Conservation (phyloP, 2,113 vertebrate species). For the Phyllostomus discolor region DNA sequence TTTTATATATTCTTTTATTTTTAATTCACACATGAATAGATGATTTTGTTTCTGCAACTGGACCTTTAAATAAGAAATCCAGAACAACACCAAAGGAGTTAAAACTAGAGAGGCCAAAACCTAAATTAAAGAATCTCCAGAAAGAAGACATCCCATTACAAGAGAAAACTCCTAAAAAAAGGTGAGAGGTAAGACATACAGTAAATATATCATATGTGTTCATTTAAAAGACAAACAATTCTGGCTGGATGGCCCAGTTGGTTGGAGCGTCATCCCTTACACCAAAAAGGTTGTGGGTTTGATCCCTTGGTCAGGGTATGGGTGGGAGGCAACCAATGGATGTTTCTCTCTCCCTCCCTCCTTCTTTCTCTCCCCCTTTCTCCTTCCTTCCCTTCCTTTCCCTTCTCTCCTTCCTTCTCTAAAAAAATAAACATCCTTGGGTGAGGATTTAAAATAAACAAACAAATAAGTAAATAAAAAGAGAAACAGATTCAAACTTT, state of each 20-base stretch:
- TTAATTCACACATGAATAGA: constrained; percentile 71
- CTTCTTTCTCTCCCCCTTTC: too few relatives aligned
- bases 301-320: too few relatives aligned
- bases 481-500: neutral
- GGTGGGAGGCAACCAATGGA: too few relatives aligned
- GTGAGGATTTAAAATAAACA: too few relatives aligned
- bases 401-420: too few relatives aligned
- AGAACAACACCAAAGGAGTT: constrained; percentile 73
- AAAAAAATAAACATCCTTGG: too few relatives aligned
- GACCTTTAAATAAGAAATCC: constrained; percentile 86
- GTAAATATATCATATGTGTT: neutral
- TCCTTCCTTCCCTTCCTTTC: too few relatives aligned
- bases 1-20: constrained; percentile 1
- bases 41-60: constrained; percentile 85
- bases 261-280: too few relatives aligned
- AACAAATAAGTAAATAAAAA: too few relatives aligned
- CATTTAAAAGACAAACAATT: neutral
- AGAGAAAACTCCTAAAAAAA: constrained; percentile 74
- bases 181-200: constrained; percentile 76
- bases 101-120: constrained; percentile 77
- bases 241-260: too few relatives aligned
- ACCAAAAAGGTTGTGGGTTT: too few relatives aligned
- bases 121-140: constrained; percentile 65
- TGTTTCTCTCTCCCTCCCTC: too few relatives aligned
- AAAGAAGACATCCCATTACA: constrained; percentile 71